Evolutionary conservation across 2,797 vertebrate species (phyloP), one percentile per base, ranked within the genome.

Genomic region (Neoniphon sammara): DNA sequence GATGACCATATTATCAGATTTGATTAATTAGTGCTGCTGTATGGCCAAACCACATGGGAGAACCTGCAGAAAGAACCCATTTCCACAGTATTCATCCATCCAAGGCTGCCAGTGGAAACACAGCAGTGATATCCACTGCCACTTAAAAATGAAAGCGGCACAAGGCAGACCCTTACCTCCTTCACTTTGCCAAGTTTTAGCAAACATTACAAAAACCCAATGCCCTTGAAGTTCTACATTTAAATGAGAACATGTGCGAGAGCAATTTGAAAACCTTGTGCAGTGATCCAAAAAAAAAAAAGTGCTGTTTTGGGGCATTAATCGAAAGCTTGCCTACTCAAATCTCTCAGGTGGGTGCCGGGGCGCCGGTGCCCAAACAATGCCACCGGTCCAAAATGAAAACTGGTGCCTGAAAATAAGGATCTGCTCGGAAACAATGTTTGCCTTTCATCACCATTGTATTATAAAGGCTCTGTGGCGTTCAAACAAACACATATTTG

Each of bases 331-430:
- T 69, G 77, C 87, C 77, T 81, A 67, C 73, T 25, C 58, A 36
- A 85, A 52, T 61, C 44, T 61, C 75, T 52, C 69, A 76, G 21
- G 71, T 72, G 85, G 85, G 78, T 73, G 50, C 47, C 64, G 86
- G 73, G 83, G 71, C 83, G 87, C 74, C 78, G 85, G 71, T 67
- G 56, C 9, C 17, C 59, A 72, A 82, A 81, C 70, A 85, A 49
- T 66, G 63, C 42, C 50, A 68, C 12, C 58, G 71, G 68, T 62
- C 70, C 56, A 39, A 78, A 79, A 83, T 78, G 78, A 84, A 65
- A 73, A 64, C 75, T 79, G 18, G 52, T 25, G 25, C 69, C 80
- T 83, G 84, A 85, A 87, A 88, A 81, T 85, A 82, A 80, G 69
- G 20, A 80, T 66, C 21, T 77, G 60, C 73, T 65, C 34, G 34